Conservation (phyloP, 2,113 vertebrate genomes). For the Meriones unguiculatus region DNA sequence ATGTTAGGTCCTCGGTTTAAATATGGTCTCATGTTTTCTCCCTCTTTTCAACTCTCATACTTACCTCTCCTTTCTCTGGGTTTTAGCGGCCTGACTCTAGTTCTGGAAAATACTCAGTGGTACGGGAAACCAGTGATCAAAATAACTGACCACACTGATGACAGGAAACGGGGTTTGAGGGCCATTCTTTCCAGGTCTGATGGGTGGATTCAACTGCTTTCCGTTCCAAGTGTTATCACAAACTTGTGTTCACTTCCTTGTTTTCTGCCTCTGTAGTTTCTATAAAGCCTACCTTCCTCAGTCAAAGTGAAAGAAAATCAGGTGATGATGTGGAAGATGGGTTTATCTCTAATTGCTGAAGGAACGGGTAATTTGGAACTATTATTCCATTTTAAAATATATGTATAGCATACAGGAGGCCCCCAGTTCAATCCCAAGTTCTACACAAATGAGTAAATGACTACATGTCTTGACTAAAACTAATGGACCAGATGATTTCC, state of each 20-base stretch:
- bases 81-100: not conserved
- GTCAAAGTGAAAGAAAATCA: not conserved
- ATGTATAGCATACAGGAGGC: not conserved
- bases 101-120: conserved; percentile 11
- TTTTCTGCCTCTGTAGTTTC: not conserved
- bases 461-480: not conserved
- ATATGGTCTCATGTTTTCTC: not conserved
- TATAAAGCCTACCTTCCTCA: not conserved
- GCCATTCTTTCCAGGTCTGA: not conserved
- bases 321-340: not conserved
- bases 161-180: not conserved
- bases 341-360: not conserved
- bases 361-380: not conserved
- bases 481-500: not conserved
- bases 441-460: not conserved
- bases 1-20: not conserved
- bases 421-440: not conserved
- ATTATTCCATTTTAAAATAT: conserved; percentile 41
- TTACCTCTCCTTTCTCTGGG: not conserved
- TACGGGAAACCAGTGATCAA: not conserved
- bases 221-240: fast-evolving
- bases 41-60: not conserved
- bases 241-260: not conserved
- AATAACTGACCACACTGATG: not conserved
- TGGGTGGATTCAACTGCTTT: not conserved